Percentiles rank a stretch among this genome's conserved stretches.
These are phyloP conservation scores for Danio aesculapii DNA, from an alignment of 2,797 vertebrate species.

Conservation along the genomic window DNA sequence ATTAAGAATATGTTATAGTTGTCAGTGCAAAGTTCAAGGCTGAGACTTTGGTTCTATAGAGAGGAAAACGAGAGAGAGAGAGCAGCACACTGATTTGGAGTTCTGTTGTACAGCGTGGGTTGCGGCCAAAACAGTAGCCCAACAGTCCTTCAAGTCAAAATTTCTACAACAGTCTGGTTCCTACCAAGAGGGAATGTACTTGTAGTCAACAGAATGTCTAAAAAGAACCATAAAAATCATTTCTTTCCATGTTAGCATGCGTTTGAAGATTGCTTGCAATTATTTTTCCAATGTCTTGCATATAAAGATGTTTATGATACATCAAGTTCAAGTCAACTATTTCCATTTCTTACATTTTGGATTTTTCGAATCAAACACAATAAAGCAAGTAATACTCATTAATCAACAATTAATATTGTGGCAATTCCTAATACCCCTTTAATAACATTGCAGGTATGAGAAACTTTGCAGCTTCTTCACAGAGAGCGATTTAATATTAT, in stretches of 20 bases:
- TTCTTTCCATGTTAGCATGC: not conserved
- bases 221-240: no score
- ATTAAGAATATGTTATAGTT: no score
- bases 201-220: no score
- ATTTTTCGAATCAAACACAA: not conserved
- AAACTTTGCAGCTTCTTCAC: constrained; percentile 18
- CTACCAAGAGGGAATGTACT: no score
- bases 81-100: no score
- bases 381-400: not conserved
- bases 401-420: not conserved
- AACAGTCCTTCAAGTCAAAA: no score
- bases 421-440: constrained; percentile 3
- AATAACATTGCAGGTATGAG: constrained; percentile 27
- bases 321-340: not conserved
- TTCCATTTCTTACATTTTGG: not conserved
- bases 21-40: no score
- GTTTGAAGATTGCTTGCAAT: not conserved
- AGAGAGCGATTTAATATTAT: constrained; percentile 36
- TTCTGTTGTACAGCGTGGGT: no score
- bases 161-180: no score
- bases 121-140: no score
- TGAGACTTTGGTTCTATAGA: no score
- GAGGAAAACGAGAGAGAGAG: no score
- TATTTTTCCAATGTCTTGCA: not conserved
- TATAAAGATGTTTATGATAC: not conserved